phyloP scores from a whole-genome alignment of 2,797 vertebrate genomes.

The Pseudochirops corinnae region DNA sequence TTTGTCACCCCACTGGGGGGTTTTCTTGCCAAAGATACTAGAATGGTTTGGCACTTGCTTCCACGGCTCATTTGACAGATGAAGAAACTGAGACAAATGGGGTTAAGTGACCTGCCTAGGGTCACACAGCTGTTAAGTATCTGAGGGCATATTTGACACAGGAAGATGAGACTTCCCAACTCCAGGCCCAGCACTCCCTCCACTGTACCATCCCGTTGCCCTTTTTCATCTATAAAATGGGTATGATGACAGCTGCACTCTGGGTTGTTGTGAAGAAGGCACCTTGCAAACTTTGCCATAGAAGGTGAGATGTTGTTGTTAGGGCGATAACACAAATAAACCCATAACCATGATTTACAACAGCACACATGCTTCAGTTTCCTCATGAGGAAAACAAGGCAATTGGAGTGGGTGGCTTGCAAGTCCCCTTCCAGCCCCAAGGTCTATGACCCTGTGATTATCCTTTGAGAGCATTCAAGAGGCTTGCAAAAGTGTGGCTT shows the following conservation, averaged over 20 bases:
- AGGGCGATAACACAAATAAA: not conserved
- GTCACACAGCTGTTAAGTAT: not conserved
- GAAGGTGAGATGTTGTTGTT: not conserved
- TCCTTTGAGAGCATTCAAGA: not conserved
- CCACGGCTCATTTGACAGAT: not conserved
- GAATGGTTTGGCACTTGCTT: not conserved
- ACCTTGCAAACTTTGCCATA: not conserved
- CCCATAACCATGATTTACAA: not conserved
- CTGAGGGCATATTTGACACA: not conserved
- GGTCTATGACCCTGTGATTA: not conserved
- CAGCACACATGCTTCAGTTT: not conserved
- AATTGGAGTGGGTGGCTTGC: not conserved
- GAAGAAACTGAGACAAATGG: not conserved
- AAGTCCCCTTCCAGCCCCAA: not conserved
- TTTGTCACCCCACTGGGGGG: not conserved
- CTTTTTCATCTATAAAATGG: not conserved
- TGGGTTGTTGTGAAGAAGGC: not conserved
- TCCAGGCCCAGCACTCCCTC: not conserved
- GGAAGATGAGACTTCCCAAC: not conserved
- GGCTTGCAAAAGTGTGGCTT: not conserved
- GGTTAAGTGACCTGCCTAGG: not conserved
- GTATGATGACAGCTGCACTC: not conserved
- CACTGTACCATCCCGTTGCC: not conserved
- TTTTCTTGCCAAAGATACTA: not conserved
- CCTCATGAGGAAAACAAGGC: not conserved